phyloP scores from a whole-genome alignment of 2,888 invertebrate species.

The Aphodius granarius region DNA sequence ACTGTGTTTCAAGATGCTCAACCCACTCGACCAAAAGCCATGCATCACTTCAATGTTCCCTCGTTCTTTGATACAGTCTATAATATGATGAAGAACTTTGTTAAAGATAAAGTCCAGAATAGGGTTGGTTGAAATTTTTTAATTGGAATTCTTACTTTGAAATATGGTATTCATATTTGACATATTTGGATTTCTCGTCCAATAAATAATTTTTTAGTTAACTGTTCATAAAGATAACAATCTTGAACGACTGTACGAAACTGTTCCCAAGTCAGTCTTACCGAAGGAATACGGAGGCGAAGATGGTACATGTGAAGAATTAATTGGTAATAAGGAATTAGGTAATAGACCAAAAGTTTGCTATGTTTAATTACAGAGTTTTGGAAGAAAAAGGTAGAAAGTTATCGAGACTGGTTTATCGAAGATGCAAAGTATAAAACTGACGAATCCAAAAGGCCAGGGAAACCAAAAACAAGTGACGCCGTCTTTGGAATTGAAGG shows the following conservation, averaged over 20 bases:
- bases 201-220: slow-evolving; percentile 48
- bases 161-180: slow-evolving; percentile 38
- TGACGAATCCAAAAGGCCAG: slow-evolving; percentile 59
- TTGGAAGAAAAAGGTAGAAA: slow-evolving; percentile 58
- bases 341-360: no score
- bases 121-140: slow-evolving; percentile 51
- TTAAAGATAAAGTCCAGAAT: slow-evolving; percentile 63
- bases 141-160: neutral
- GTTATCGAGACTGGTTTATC: slow-evolving; percentile 56
- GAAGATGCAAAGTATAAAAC: slow-evolving; percentile 56
- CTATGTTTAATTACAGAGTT: slow-evolving; percentile 43
- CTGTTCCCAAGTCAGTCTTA: slow-evolving; percentile 61
- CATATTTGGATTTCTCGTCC: no score
- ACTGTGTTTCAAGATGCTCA: slow-evolving; percentile 59
- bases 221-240: slow-evolving; percentile 55
- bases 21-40: slow-evolving; percentile 61
- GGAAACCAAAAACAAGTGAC: slow-evolving; percentile 58
- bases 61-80: slow-evolving; percentile 61
- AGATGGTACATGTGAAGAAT: slow-evolving; percentile 57
- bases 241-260: slow-evolving; percentile 59
- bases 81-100: slow-evolving; percentile 61
- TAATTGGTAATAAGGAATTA: slow-evolving; percentile 51
- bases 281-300: slow-evolving; percentile 70
- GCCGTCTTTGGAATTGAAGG: slow-evolving; percentile 58
- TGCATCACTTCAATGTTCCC: slow-evolving; percentile 63